Evolutionary conservation across 2,888 invertebrate species (phyloP).

Genomic region (Nomada fucata): DNA sequence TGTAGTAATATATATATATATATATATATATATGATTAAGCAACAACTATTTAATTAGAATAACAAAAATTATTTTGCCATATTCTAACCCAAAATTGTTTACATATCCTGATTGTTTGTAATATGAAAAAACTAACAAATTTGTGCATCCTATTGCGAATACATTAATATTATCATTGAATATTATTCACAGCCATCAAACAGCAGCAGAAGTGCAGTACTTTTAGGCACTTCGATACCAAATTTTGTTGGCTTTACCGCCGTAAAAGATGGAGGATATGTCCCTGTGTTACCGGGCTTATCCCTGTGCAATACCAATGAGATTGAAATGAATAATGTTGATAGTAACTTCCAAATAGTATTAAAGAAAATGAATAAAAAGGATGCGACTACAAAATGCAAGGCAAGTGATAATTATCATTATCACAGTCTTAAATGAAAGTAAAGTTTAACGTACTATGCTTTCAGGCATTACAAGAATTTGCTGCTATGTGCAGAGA

Average conservation of each 20-base stretch:
- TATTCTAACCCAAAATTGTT: not conserved
- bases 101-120: not conserved
- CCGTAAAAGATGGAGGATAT: slow-evolving; percentile 87
- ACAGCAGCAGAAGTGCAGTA: slow-evolving; percentile 95
- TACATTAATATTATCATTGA: not conserved
- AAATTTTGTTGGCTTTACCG: slow-evolving; percentile 88
- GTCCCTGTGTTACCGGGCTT: slow-evolving; percentile 86
- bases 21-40: not conserved
- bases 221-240: slow-evolving; percentile 87
- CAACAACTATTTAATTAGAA: not conserved
- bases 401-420: slow-evolving; percentile 87
- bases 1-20: not conserved
- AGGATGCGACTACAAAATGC: slow-evolving; percentile 94
- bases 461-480: slow-evolving; percentile 91
- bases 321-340: slow-evolving; percentile 87
- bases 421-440: not conserved
- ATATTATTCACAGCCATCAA: slow-evolving; percentile 90
- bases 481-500: slow-evolving; percentile 89
- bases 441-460: not conserved
- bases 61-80: not conserved
- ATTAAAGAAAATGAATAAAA: slow-evolving; percentile 94
- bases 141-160: not conserved
- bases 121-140: not conserved
- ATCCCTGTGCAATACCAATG: slow-evolving; percentile 85
- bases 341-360: slow-evolving; percentile 91